Percentiles rank a stretch among this genome's conserved stretches.
phyloP scores from a whole-genome alignment of 2,888 invertebrate species.

The Drosophila kambysellisi region DNA sequence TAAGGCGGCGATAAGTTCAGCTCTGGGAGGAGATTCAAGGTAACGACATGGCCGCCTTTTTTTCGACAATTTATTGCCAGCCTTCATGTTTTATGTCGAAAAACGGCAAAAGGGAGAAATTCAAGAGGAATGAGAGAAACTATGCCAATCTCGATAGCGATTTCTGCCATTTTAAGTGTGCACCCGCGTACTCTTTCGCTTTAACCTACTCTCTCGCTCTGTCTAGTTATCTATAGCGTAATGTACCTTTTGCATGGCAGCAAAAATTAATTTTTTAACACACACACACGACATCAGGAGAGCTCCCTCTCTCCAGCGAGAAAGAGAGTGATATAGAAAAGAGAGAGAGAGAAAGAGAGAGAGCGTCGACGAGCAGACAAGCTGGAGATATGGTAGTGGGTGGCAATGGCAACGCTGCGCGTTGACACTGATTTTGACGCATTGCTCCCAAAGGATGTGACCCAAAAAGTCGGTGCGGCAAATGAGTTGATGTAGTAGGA shows the following conservation, averaged over 20 bases:
- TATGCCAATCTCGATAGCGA: slow-evolving; percentile 65
- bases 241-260: slow-evolving; percentile 66
- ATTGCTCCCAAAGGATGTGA: slow-evolving; percentile 83
- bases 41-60: slow-evolving; percentile 69
- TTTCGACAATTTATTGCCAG: slow-evolving; percentile 70
- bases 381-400: neutral
- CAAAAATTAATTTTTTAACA: slow-evolving; percentile 80
- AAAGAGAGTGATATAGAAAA: slow-evolving; percentile 5
- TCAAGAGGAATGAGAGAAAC: slow-evolving; percentile 38
- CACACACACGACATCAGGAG: slow-evolving; percentile 57
- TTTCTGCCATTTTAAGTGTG: slow-evolving; percentile 7
- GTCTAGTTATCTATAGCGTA: slow-evolving; percentile 2
- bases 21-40: slow-evolving; percentile 62
- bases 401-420: slow-evolving; percentile 57
- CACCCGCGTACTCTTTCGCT: neutral
- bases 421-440: slow-evolving; percentile 84
- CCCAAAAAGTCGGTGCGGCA: slow-evolving; percentile 81
- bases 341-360: neutral
- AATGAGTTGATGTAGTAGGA: slow-evolving; percentile 75
- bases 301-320: neutral
- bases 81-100: slow-evolving; percentile 55
- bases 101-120: slow-evolving; percentile 7
- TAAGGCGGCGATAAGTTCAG: slow-evolving; percentile 64
- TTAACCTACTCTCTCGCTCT: neutral
- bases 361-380: neutral